Evolutionary conservation across 2,888 invertebrate genomes (phyloP).

Genomic region (Rugalucina vietnamica): DNA sequence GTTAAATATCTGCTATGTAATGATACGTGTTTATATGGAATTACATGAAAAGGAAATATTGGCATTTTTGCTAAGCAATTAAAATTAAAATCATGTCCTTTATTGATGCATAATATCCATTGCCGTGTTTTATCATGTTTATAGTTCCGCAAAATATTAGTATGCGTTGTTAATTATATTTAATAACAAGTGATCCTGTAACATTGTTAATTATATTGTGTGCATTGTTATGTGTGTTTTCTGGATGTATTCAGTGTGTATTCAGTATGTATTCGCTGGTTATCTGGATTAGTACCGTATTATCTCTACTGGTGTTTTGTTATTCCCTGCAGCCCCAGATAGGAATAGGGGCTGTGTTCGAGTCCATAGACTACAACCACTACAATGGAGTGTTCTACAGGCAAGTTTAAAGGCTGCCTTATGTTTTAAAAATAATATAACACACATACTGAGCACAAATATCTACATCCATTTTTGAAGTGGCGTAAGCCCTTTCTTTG

Average conservation of each 20-base stretch:
- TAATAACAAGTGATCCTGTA: neutral
- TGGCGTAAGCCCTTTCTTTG: too few relatives aligned
- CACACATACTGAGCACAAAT: too few relatives aligned
- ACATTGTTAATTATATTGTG: neutral
- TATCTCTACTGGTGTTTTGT: slow-evolving; percentile 48
- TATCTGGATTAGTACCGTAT: slow-evolving; percentile 31
- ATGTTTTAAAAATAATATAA: too few relatives aligned
- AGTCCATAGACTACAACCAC: slow-evolving; percentile 67
- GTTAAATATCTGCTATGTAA: too few relatives aligned
- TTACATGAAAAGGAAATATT: too few relatives aligned
- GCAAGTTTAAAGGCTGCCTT: too few relatives aligned
- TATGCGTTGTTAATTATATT: neutral
- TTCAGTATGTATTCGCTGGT: slow-evolving; percentile 34
- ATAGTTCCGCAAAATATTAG: neutral
- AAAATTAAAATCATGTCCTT: neutral
- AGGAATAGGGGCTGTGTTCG: slow-evolving; percentile 75
- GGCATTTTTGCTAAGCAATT: too few relatives aligned
- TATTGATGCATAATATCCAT: neutral
- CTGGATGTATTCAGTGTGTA: neutral
- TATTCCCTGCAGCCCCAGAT: slow-evolving; percentile 53
- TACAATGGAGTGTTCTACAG: slow-evolving; percentile 65
- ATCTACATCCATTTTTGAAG: too few relatives aligned
- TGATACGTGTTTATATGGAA: too few relatives aligned
- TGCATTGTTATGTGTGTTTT: neutral
- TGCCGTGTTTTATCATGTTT: neutral